A percentile compares a stretch with the other conserved stretches of the same genome.
Evolutionary conservation across 2,797 vertebrate genomes (phyloP).

Genomic region (Dryobates pubescens): DNA sequence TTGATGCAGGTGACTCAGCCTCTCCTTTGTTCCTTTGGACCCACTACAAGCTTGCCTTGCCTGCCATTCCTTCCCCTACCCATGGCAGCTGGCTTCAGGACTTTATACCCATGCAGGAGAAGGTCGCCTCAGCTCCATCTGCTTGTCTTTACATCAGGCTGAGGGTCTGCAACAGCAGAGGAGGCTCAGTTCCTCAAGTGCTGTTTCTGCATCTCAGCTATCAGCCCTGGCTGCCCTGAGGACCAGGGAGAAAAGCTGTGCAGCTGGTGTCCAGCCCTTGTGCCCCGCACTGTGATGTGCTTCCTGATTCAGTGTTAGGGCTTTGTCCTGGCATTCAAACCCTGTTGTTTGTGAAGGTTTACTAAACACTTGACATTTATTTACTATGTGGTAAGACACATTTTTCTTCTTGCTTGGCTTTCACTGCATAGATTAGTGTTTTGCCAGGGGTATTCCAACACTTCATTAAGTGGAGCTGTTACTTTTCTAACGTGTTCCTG

Average conservation of each 20-base stretch:
- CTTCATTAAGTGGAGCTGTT: conserved; percentile 31
- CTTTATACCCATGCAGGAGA: not conserved
- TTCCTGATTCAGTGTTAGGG: not conserved
- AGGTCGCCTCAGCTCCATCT: not conserved
- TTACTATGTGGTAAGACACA: conserved; percentile 42
- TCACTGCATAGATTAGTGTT: conserved; percentile 61
- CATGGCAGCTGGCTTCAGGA: not conserved
- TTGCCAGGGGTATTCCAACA: conserved; percentile 4
- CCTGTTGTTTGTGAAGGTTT: conserved; percentile 56
- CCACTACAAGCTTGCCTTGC: not conserved
- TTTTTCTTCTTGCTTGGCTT: conserved; percentile 38
- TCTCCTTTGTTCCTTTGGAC: not conserved
- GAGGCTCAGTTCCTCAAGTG: accelerated
- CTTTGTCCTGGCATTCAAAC: not conserved
- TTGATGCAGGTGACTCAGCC: not conserved
- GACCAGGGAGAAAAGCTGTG: accelerated
- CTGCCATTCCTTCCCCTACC: not conserved
- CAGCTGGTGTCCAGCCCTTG: not conserved
- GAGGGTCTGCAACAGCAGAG: not conserved
- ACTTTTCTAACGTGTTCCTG: conserved; percentile 13
- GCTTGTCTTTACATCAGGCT: not conserved
- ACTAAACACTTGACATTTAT: conserved; percentile 50
- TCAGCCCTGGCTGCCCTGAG: not conserved
- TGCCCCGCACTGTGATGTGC: not conserved
- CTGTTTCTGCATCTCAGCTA: not conserved